A percentile compares a stretch with the other conserved stretches of the same genome.
These are phyloP conservation scores for Caradrina clavipalpis DNA, from an alignment of 2,888 invertebrate species.

Conservation along the genomic window DNA sequence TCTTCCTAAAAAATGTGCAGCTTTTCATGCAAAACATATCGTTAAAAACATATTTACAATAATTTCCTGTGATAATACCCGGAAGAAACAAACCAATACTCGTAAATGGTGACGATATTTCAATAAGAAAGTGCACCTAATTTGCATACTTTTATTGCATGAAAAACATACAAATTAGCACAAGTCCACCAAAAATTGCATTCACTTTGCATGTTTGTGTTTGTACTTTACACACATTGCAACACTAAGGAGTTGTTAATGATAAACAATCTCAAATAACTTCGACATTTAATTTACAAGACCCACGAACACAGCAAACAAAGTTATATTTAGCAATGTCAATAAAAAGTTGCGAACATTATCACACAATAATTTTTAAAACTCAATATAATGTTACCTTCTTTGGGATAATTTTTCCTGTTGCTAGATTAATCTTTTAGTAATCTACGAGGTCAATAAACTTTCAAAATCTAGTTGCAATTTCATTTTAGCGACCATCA, in stretches of 20 bases:
- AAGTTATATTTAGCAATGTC: constrained; percentile 38
- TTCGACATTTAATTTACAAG: constrained; percentile 37
- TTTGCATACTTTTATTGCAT: not conserved
- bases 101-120: no score
- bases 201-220: constrained; percentile 6
- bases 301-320: constrained; percentile 42
- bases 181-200: not conserved
- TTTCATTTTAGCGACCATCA: no score
- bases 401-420: not conserved
- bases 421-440: not conserved
- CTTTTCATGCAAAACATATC: no score
- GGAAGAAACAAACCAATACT: no score
- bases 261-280: constrained; percentile 38
- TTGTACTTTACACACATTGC: constrained; percentile 15
- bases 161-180: constrained; percentile 1
- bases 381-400: not conserved
- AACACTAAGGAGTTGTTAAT: constrained; percentile 51
- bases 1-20: no score
- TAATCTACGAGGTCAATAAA: no score
- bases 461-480: no score
- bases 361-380: constrained; percentile 20
- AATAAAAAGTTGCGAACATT: constrained; percentile 19
- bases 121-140: not conserved
- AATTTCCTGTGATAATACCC: no score
- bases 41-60: no score